Conservation (phyloP, 2,113 vertebrate genomes). For the Oryzias celebensis region DNA sequence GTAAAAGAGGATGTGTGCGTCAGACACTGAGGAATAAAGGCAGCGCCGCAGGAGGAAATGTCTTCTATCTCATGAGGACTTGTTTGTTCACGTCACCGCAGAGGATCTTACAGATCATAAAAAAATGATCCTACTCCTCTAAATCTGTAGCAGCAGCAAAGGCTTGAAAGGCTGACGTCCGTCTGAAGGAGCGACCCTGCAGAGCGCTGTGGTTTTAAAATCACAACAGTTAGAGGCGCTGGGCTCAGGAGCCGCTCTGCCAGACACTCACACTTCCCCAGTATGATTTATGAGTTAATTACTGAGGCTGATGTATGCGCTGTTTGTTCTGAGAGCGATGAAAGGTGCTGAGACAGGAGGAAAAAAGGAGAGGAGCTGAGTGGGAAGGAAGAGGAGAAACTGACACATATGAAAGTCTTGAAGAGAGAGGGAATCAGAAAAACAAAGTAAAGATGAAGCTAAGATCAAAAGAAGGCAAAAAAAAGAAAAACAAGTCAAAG, state of each 20-base stretch:
- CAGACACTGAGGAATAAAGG: no score
- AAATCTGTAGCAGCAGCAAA: no score
- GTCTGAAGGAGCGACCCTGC: background rate
- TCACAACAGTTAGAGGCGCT: background rate
- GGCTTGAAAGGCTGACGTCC: no score
- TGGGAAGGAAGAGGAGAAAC: background rate
- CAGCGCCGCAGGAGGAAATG: no score
- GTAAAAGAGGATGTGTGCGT: no score
- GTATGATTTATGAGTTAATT: slow-evolving; percentile 55
- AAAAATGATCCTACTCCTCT: no score
- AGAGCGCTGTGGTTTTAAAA: slow-evolving; percentile 3
- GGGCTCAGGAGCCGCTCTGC: background rate
- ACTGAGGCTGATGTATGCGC: slow-evolving; percentile 35
- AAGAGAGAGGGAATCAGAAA: background rate
- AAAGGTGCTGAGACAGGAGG: slow-evolving; percentile 37
- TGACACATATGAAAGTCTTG: background rate
- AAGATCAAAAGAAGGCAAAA: background rate
- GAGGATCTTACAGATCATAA: no score
- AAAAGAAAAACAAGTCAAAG: background rate
- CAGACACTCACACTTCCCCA: slow-evolving; percentile 14
- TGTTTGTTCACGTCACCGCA: no score
- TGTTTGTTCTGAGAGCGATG: slow-evolving; percentile 27
- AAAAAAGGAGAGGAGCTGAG: background rate
- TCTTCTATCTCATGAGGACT: no score
- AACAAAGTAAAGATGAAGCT: background rate